Conservation (phyloP, 2,888 invertebrate species). For the Trypoxylon attenuatum region DNA sequence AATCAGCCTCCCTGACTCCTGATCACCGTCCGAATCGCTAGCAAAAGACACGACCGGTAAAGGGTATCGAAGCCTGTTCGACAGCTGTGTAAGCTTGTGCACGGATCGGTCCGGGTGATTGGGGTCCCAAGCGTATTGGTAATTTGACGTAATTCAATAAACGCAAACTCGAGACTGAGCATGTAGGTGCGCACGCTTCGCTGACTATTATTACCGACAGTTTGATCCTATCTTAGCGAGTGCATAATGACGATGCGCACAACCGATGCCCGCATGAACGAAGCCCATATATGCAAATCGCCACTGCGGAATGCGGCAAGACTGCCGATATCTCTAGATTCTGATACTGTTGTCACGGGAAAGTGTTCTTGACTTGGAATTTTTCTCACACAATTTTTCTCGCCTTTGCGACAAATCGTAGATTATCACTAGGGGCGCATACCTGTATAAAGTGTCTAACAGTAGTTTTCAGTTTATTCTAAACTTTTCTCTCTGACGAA, state of each 20-base stretch:
- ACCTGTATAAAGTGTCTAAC: no score
- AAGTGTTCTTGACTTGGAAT: no score
- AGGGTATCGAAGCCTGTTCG: slow-evolving; percentile 28
- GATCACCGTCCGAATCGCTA: no score
- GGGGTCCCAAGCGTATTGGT: slow-evolving; percentile 58
- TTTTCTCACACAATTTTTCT: no score
- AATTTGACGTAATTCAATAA: slow-evolving; percentile 73
- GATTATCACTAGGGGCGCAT: no score
- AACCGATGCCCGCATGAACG: slow-evolving; percentile 51
- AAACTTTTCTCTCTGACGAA: no score
- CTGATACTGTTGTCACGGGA: slow-evolving; percentile 23
- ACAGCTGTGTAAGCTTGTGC: slow-evolving; percentile 21
- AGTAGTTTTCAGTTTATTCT: no score
- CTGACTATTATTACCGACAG: slow-evolving; percentile 70
- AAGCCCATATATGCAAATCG: slow-evolving; percentile 66
- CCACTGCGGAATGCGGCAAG: slow-evolving; percentile 21
- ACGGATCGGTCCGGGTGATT: slow-evolving; percentile 36
- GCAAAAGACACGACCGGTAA: slow-evolving; percentile 31
- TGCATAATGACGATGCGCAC: slow-evolving; percentile 68
- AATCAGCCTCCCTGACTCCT: no score
- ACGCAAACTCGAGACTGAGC: slow-evolving; percentile 59
- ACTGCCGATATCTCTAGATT: slow-evolving; percentile 20
- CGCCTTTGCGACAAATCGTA: no score
- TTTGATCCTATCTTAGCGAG: slow-evolving; percentile 71
- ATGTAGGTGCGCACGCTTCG: slow-evolving; percentile 44